Conservation (phyloP, 2,888 invertebrate genomes). For the Phymatocera aterrima region DNA sequence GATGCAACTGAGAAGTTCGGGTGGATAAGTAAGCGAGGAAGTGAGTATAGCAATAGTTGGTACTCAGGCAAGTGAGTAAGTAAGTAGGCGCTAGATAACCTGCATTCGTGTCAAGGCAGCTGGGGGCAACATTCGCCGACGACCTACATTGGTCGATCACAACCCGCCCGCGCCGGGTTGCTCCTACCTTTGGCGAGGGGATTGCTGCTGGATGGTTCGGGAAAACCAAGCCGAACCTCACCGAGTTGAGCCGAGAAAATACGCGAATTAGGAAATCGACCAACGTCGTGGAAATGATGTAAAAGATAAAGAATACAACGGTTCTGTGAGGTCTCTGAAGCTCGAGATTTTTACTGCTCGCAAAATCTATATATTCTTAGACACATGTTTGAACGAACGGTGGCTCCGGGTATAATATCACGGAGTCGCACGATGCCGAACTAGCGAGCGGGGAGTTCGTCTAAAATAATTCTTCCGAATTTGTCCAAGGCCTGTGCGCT, state of each 20-base stretch:
- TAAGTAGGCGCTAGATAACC: conserved; percentile 62
- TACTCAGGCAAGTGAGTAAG: not conserved
- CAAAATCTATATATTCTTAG: not conserved
- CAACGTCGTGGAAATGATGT: conserved; percentile 9
- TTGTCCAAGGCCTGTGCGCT: no score
- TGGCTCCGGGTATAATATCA: no score
- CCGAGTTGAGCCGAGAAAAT: conserved; percentile 25
- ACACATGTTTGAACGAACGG: not conserved
- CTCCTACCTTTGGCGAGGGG: conserved; percentile 46
- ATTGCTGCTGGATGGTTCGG: conserved; percentile 6
- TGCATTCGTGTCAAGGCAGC: conserved; percentile 71
- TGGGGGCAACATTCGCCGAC: conserved; percentile 69
- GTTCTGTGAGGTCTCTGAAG: not conserved
- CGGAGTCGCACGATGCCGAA: no score
- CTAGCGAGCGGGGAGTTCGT: no score
- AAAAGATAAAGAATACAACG: not conserved
- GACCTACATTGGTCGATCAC: conserved; percentile 65
- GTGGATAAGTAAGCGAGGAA: not conserved
- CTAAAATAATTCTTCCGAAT: no score
- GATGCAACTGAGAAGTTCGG: not conserved
- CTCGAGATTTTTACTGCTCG: not conserved
- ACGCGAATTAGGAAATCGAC: conserved; percentile 36
- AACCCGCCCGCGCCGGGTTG: conserved; percentile 6
- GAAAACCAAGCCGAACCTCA: not conserved
- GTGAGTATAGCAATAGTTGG: no score